These are phyloP conservation scores for Brachypalpus laphriformis DNA, from an alignment of 2,888 invertebrate genomes.

Conservation along the genomic window DNA sequence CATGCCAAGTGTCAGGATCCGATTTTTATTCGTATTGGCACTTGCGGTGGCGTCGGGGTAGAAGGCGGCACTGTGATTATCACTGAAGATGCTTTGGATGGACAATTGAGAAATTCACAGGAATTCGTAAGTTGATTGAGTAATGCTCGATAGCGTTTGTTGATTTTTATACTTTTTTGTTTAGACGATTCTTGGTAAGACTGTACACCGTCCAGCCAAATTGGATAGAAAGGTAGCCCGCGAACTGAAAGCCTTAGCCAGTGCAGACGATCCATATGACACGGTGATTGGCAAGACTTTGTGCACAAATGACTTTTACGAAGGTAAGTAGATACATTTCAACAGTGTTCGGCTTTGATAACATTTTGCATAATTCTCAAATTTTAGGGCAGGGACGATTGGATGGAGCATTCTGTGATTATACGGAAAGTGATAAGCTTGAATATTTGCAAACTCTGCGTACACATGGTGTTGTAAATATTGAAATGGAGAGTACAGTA, in stretches of 20 bases:
- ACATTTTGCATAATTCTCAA: background rate
- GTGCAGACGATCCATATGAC: slow-evolving; percentile 91
- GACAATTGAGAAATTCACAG: slow-evolving; percentile 90
- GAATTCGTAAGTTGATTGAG: slow-evolving; percentile 88
- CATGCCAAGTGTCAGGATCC: slow-evolving; percentile 94
- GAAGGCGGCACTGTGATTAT: slow-evolving; percentile 97
- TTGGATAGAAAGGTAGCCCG: slow-evolving; percentile 91
- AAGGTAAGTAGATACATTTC: slow-evolving; percentile 85
- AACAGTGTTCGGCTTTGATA: background rate
- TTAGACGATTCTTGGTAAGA: slow-evolving; percentile 93
- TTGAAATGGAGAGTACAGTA: slow-evolving; percentile 98
- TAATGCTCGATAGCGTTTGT: background rate
- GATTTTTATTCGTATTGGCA: slow-evolving; percentile 95
- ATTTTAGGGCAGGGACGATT: slow-evolving; percentile 93
- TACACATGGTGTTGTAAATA: slow-evolving; percentile 93
- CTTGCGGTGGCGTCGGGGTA: slow-evolving; percentile 96
- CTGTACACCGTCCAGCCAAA: slow-evolving; percentile 91
- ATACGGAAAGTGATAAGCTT: slow-evolving; percentile 94
- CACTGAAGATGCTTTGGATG: slow-evolving; percentile 95
- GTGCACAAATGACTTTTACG: slow-evolving; percentile 99
- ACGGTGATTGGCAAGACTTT: slow-evolving; percentile 96
- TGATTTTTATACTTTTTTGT: background rate
- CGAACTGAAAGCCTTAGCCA: slow-evolving; percentile 90
- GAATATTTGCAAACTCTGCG: slow-evolving; percentile 91
- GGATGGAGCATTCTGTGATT: slow-evolving; percentile 98